These are phyloP conservation scores for Liopterus haemorrhoidalis DNA, from an alignment of 2,888 invertebrate genomes.

Conservation along the genomic window DNA sequence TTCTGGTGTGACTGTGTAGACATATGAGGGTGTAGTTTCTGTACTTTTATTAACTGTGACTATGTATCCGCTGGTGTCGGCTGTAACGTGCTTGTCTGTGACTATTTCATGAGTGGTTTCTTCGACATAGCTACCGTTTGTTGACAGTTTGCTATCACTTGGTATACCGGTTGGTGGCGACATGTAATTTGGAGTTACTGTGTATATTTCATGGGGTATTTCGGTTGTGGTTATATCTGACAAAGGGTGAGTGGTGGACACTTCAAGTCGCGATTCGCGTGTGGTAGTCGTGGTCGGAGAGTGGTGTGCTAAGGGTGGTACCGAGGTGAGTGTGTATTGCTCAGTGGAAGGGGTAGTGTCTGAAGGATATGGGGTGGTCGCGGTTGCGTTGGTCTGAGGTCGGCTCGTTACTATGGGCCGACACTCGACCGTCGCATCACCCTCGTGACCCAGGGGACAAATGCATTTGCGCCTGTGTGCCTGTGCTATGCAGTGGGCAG, in stretches of 20 bases:
- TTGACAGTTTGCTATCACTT: too few relatives aligned
- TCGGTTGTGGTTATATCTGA: too few relatives aligned
- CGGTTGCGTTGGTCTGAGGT: constrained; percentile 11
- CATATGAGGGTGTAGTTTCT: not conserved
- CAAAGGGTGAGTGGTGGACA: constrained; percentile 9
- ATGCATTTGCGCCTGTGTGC: constrained; percentile 48
- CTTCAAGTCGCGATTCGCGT: constrained; percentile 15
- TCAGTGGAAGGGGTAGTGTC: constrained; percentile 4
- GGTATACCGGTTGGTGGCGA: too few relatives aligned
- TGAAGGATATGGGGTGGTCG: not conserved
- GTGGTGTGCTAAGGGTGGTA: constrained; percentile 1
- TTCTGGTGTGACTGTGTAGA: constrained; percentile 9
- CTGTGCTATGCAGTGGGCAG: constrained; percentile 48
- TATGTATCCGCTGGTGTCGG: not conserved
- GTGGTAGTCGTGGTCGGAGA: constrained; percentile 16
- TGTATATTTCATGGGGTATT: too few relatives aligned
- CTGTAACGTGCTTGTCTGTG: not conserved
- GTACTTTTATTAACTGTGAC: not conserved
- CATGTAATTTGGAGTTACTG: too few relatives aligned
- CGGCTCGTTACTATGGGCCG: constrained; percentile 26
- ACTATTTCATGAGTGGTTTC: constrained; percentile 7
- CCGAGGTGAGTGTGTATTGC: constrained; percentile 10
- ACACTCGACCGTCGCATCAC: constrained; percentile 52
- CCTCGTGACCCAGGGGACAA: constrained; percentile 47
- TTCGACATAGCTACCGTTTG: too few relatives aligned